Evolutionary conservation across 30 jellyfish, hydroid and myxozoan genomes (phyloP).

Genomic region (Mastigias papua): DNA sequence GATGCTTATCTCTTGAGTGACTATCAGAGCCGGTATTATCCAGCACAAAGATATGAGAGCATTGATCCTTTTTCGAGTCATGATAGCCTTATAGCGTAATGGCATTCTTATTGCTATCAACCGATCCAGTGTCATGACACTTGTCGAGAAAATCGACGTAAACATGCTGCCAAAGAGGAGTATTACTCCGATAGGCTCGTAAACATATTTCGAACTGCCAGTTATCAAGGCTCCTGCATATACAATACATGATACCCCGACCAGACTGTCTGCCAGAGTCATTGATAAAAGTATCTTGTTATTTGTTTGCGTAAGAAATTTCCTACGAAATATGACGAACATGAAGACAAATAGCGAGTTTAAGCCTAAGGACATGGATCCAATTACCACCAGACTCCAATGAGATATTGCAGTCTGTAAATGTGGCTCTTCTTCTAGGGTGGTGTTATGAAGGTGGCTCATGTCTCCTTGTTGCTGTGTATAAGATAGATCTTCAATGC

Average conservation of each 20-base stretch:
- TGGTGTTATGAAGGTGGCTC: too few relatives aligned
- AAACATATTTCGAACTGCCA: conserved; percentile 15
- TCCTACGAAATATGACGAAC: conserved; percentile 40
- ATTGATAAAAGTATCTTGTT: conserved; percentile 65
- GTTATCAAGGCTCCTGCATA: conserved; percentile 38
- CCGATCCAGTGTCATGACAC: conserved; percentile 56
- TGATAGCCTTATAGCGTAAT: conserved; percentile 29
- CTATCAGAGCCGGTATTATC: conserved; percentile 26
- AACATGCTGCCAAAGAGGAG: conserved; percentile 71
- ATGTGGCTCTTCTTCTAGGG: too few relatives aligned
- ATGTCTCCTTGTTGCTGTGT: too few relatives aligned
- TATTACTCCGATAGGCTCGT: conserved; percentile 28
- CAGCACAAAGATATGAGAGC: conserved; percentile 17
- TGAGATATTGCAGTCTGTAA: background rate
- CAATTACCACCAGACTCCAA: conserved; percentile 53
- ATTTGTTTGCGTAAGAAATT: conserved; percentile 16
- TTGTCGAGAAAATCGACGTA: conserved; percentile 35
- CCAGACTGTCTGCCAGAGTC: conserved; percentile 70
- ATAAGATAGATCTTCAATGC: too few relatives aligned
- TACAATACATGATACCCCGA: conserved; percentile 38
- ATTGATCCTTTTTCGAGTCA: conserved; percentile 9
- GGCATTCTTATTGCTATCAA: conserved; percentile 49
- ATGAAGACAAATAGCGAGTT: conserved; percentile 35
- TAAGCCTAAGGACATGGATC: conserved; percentile 33
- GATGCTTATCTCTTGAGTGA: conserved; percentile 28